Evolutionary conservation across 2,888 invertebrate species (phyloP).

Genomic region (Tolmerus cingulatus): DNA sequence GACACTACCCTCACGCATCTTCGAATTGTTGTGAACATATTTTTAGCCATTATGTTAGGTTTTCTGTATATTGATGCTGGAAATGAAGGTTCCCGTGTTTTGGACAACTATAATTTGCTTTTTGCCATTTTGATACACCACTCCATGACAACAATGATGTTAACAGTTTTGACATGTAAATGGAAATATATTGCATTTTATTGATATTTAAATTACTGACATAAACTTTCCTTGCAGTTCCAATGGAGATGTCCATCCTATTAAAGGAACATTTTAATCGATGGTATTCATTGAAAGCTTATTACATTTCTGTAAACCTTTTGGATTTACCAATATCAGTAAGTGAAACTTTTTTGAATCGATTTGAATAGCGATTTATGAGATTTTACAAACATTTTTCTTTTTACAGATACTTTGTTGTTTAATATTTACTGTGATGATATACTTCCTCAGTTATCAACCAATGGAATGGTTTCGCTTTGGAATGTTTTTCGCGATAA

Average conservation of each 20-base stretch:
- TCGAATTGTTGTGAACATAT: conserved; percentile 75
- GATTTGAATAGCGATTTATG: no score
- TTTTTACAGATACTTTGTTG: conserved; percentile 71
- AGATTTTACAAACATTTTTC: no score
- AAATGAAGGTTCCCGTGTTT: conserved; percentile 76
- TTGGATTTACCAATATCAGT: conserved; percentile 82
- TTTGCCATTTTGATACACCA: conserved; percentile 94
- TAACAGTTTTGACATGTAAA: conserved; percentile 86
- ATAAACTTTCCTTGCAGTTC: conserved; percentile 60
- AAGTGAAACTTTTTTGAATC: conserved; percentile 59
- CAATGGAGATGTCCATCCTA: conserved; percentile 81
- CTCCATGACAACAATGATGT: conserved; percentile 91
- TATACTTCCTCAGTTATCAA: conserved; percentile 91
- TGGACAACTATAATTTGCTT: conserved; percentile 86
- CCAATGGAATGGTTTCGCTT: conserved; percentile 82
- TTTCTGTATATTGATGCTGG: conserved; percentile 78
- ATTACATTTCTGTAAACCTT: conserved; percentile 77
- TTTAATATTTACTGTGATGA: conserved; percentile 74
- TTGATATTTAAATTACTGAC: neutral
- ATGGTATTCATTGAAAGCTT: conserved; percentile 87
- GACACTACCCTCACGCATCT: conserved; percentile 81
- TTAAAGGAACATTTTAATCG: conserved; percentile 87
- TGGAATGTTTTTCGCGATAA: conserved; percentile 84
- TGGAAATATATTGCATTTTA: conserved; percentile 49
- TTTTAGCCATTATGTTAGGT: conserved; percentile 80